phyloP scores from a whole-genome alignment of 2,888 invertebrate species.

The Electrophaes corylata region DNA sequence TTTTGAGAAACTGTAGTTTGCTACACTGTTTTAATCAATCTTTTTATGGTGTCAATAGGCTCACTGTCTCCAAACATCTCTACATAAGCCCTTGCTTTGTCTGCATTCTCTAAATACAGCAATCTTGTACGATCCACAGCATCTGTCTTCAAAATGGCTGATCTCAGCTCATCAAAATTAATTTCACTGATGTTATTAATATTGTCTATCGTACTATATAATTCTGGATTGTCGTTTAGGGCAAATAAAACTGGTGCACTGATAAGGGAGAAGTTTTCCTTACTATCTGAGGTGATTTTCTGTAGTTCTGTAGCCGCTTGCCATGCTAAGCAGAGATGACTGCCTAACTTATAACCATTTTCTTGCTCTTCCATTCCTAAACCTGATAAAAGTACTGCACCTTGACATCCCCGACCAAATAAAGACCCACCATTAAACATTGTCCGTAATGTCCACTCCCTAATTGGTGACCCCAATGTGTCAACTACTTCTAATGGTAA shows the following conservation, averaged over 20 bases:
- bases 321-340: conserved; percentile 92
- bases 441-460: conserved; percentile 90
- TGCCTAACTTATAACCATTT: conserved; percentile 90
- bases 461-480: conserved; percentile 82
- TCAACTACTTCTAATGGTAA: conserved; percentile 67
- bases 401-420: conserved; percentile 91
- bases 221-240: conserved; percentile 87
- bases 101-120: conserved; percentile 63
- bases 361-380: conserved; percentile 87
- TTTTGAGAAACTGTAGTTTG: not conserved
- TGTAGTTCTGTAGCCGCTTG: conserved; percentile 85
- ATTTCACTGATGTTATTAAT: conserved; percentile 84
- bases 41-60: conserved; percentile 67
- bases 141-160: conserved; percentile 64
- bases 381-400: conserved; percentile 90
- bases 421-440: conserved; percentile 87
- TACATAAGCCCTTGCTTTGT: conserved; percentile 61
- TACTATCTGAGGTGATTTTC: conserved; percentile 82
- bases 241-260: conserved; percentile 94
- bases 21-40: conserved; percentile 66
- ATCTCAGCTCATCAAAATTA: conserved; percentile 82
- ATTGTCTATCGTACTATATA: conserved; percentile 84
- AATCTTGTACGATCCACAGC: conserved; percentile 65
- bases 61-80: conserved; percentile 69
- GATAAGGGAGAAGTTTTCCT: conserved; percentile 86